phyloP scores from a whole-genome alignment of 2,797 vertebrate genomes.

The Hippocampus kuda region DNA sequence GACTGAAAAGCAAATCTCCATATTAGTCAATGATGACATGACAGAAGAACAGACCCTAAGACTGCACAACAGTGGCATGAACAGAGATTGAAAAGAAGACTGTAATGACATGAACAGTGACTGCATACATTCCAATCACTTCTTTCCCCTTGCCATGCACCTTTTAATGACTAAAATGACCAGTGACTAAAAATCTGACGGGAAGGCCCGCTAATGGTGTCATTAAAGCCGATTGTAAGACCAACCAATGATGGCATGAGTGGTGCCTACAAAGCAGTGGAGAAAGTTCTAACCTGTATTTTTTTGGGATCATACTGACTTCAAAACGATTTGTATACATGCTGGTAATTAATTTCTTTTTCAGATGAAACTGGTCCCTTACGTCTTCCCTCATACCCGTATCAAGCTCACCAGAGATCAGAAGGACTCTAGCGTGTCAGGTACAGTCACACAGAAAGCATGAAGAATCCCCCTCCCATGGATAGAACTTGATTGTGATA shows the following conservation, averaged over 20 bases:
- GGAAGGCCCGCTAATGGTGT: not conserved
- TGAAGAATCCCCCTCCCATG: not conserved
- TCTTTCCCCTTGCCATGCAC: too few relatives aligned
- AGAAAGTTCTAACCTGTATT: too few relatives aligned
- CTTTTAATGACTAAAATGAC: not conserved
- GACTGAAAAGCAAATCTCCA: not conserved
- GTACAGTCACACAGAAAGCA: conserved; percentile 55
- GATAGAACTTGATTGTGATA: not conserved
- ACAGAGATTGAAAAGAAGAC: not conserved
- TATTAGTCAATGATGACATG: not conserved
- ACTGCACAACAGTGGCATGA: not conserved
- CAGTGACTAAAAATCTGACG: not conserved
- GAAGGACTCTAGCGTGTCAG: conserved; percentile 93
- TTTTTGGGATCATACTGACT: not conserved
- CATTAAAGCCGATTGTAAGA: not conserved
- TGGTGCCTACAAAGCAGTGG: too few relatives aligned
- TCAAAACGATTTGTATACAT: not conserved
- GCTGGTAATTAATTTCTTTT: conserved; percentile 12
- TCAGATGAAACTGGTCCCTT: conserved; percentile 84
- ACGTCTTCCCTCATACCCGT: conserved; percentile 83
- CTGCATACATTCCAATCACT: too few relatives aligned
- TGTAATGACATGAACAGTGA: too few relatives aligned
- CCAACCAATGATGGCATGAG: too few relatives aligned
- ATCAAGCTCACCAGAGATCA: conserved; percentile 84
- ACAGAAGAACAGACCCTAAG: not conserved